Evolutionary conservation across 2,888 invertebrate species (phyloP).

Genomic region (Cheilosia scutellata): DNA sequence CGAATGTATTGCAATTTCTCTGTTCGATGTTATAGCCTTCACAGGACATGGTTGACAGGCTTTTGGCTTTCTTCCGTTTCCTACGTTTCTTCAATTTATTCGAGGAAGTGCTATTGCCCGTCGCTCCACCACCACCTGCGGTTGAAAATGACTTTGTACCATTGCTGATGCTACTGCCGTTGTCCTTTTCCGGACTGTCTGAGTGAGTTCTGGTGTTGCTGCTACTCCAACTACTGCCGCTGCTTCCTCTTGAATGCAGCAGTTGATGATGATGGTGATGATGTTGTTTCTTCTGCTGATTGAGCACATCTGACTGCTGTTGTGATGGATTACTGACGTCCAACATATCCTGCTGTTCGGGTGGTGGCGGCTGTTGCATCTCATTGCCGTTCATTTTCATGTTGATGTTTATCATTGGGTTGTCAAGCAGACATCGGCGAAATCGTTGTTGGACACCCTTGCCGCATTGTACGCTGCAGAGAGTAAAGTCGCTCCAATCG

Average conservation of each 20-base stretch:
- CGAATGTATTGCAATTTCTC: slow-evolving; percentile 84
- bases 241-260: slow-evolving; percentile 59
- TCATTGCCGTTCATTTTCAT: slow-evolving; percentile 81
- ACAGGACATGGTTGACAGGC: slow-evolving; percentile 82
- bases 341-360: slow-evolving; percentile 63
- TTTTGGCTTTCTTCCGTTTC: slow-evolving; percentile 80
- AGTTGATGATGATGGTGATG: slow-evolving; percentile 66
- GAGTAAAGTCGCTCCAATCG: slow-evolving; percentile 84
- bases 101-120: slow-evolving; percentile 37
- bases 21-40: slow-evolving; percentile 84
- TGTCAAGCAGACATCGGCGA: slow-evolving; percentile 83
- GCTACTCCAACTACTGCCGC: slow-evolving; percentile 20
- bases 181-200: slow-evolving; percentile 64
- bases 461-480: slow-evolving; percentile 84
- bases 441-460: slow-evolving; percentile 84
- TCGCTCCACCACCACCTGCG: slow-evolving; percentile 49
- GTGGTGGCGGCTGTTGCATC: slow-evolving; percentile 73
- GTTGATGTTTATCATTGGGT: slow-evolving; percentile 82
- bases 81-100: slow-evolving; percentile 74
- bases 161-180: slow-evolving; percentile 54
- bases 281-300: slow-evolving; percentile 76
- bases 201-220: slow-evolving; percentile 58
- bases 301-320: slow-evolving; percentile 59
- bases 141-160: slow-evolving; percentile 56
- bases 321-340: slow-evolving; percentile 61